Base-by-base conservation (phyloP, 2,888 invertebrate genomes). In the Conus canariensis region DNA sequence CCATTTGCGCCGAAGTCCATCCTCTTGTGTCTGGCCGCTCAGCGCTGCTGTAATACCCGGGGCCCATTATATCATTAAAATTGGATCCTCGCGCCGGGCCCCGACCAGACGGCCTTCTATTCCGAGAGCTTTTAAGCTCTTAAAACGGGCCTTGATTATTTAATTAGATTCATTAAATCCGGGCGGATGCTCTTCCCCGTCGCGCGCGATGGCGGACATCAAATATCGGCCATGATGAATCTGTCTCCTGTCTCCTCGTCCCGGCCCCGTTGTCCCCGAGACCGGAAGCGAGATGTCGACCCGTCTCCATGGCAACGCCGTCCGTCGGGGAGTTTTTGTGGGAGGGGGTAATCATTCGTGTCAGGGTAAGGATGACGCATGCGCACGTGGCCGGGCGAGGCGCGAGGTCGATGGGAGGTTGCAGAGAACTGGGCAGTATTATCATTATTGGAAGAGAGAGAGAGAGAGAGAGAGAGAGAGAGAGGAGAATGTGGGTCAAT, bases 141-240 rank as follows among this genome's bases (percentile, higher is more conserved):
- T 70, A 74, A 89, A 89, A 85, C 89, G n/a, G n/a, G 70, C 74
- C 70, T 67, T 83, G 89, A 64, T 89, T 89, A 83, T 85, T 89
- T 89, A 89, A 89, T 89, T 89, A 89, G 67, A 85, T 89, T 89
- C 89, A 85, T 89, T 85, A 83, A 58, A 70, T 45, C n/a, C 56
- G n/a, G 74, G 58, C 89, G 89, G 89, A 89, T 70, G 77, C 45
- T 30, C 22, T 83, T n/a, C 70, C 67, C 56, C 67, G 88, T 45
- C 45, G 45, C 45, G 89, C 8, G 5, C 45, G 82, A 85, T 10
- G 85, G 45, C 64, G 85, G 30, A 89, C 89, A 89, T 89, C 89
- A 89, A 89, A 89, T 89, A 83, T 85, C 85, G 14, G 89, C 85
- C 89, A 30, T 74, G 70, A 74, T 89, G 74, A 85, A 70, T 85